Conservation (phyloP, 2,113 vertebrate genomes). For the Rhinolophus ferrumequinum region DNA sequence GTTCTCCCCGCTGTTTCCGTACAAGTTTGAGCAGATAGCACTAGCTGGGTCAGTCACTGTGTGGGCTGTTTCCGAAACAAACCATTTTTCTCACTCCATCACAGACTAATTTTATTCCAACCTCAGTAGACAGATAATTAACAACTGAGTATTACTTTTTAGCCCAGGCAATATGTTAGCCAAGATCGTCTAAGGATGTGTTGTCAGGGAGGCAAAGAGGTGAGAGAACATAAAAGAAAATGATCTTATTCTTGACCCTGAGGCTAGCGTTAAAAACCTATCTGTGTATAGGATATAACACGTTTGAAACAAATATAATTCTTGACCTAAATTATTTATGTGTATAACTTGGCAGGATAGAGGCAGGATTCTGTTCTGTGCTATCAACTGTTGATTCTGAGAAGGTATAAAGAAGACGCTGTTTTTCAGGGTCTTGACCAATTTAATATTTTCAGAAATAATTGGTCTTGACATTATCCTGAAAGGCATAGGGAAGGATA, state of each 20-base stretch:
- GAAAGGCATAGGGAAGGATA: neutral
- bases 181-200: neutral
- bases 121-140: neutral
- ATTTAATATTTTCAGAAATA: neutral
- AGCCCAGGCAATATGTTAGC: neutral
- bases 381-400: neutral
- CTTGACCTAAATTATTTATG: neutral
- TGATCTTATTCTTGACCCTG: neutral
- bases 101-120: neutral
- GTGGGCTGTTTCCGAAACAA: neutral
- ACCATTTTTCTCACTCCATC: neutral
- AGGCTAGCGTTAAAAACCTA: neutral
- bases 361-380: neutral
- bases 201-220: neutral
- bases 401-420: neutral
- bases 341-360: neutral
- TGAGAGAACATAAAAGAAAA: neutral
- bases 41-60: neutral
- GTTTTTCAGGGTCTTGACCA: neutral
- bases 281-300: neutral
- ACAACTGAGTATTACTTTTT: neutral
- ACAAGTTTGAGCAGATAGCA: neutral
- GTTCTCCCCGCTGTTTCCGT: neutral
- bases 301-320: neutral
- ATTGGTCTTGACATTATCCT: neutral